Base-by-base conservation (phyloP, 1,140 invertebrate genomes). In the Drosophila rhopaloa region DNA sequence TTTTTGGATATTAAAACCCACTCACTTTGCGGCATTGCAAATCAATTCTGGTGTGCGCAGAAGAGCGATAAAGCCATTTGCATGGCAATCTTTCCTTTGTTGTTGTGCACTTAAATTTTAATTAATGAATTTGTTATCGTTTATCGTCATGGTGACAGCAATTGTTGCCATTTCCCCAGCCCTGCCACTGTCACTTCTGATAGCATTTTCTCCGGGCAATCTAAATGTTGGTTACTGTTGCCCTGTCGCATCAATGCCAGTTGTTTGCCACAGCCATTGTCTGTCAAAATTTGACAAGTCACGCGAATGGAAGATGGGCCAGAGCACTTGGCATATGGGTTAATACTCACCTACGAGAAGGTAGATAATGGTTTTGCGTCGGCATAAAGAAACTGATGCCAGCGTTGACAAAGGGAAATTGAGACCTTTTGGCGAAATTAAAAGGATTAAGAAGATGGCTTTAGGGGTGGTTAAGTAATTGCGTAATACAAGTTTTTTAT, bases 81-180 rank as follows among this genome's bases (percentile, higher is more conserved):
- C 72, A 76, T 76, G 59, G 35, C 46, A 66, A 53, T 53, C 27
- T 65, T 35, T 43, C 24, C 24, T 43, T 58, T 77, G 44, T 75
- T 81, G 37, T 53, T 75, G n/a, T 56, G 53, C 62, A 70, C 56
- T 76, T 61, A 68, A 56, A 76, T 79, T 85, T 86, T 60, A 72
- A 76, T 86, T 86, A 86, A 79, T 86, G 79, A 76, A 56, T 76
- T 76, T 86, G 70, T 76, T 75, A 81, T 86, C 62, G 73, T 67
- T 79, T 81, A 79, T 79, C 57, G 82, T 50, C 43, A 81, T 85
- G 58, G 74, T 81, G 78, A 86, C 82, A 86, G 75, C 66, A 53
- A 74, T 58, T 72, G 47, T 51, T 37, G 58, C 46, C 54, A 38
- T 60, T 81, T 56, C 35, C 24, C 46, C 54, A 24, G 6, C 44